Evolutionary conservation across 2,888 invertebrate genomes (phyloP).

Genomic region (Hetaerina titia): DNA sequence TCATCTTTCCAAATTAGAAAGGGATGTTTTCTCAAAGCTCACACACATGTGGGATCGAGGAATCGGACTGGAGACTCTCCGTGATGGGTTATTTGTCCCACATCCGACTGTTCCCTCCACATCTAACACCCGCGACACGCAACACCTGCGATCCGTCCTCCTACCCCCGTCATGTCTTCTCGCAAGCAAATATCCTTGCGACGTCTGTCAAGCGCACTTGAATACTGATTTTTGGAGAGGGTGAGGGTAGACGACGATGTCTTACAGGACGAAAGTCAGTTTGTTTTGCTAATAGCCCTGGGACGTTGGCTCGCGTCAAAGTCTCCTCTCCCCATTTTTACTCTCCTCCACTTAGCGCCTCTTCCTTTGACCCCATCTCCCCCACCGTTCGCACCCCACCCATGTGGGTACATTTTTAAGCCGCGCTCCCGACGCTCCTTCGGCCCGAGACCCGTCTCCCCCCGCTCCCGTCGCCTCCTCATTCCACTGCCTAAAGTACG

Average conservation of each 20-base stretch:
- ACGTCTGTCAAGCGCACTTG: slow-evolving; percentile 19
- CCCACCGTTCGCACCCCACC: no score
- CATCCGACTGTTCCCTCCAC: background rate
- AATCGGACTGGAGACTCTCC: background rate
- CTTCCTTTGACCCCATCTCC: background rate
- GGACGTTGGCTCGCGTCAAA: background rate
- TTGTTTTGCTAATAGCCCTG: slow-evolving; percentile 34
- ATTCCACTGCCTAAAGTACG: background rate
- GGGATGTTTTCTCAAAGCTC: background rate
- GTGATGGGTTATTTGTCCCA: background rate
- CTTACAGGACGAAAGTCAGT: slow-evolving; percentile 14
- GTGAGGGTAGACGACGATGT: background rate
- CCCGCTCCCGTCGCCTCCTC: background rate
- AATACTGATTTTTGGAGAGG: background rate
- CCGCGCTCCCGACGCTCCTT: background rate
- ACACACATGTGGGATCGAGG: background rate
- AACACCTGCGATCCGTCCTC: background rate
- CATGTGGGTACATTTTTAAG: no score
- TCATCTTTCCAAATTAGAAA: background rate
- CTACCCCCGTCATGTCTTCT: no score
- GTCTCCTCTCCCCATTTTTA: background rate
- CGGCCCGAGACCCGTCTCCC: background rate
- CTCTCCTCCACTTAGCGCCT: background rate
- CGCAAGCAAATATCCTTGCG: background rate
- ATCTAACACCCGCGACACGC: background rate